phyloP scores from a whole-genome alignment of 2,888 invertebrate species.

The Brachylomia viminalis region DNA sequence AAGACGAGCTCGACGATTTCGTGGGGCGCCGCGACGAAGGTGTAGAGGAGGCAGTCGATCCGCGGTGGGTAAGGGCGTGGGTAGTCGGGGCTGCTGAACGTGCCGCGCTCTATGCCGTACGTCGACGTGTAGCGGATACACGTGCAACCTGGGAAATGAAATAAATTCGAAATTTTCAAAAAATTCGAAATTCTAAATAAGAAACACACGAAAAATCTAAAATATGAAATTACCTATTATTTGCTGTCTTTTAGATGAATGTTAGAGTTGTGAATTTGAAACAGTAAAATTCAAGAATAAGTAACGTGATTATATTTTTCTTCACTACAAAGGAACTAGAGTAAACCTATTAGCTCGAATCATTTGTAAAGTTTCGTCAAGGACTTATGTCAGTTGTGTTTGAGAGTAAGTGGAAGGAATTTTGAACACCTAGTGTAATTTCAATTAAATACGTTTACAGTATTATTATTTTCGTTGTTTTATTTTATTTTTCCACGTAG shows the following conservation, averaged over 20 bases:
- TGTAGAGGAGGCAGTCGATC: slow-evolving; percentile 96
- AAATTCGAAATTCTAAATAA: too few species aligned
- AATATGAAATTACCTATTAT: neutral
- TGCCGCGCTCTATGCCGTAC: slow-evolving; percentile 94
- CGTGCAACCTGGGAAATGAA: slow-evolving; percentile 92
- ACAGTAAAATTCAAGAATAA: too few species aligned
- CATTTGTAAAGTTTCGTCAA: neutral
- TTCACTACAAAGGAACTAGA: neutral
- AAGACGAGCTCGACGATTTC: slow-evolving; percentile 96
- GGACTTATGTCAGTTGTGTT: neutral
- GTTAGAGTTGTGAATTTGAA: neutral
- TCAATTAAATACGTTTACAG: too few species aligned
- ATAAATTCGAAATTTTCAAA: too few species aligned
- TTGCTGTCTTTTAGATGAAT: too few species aligned
- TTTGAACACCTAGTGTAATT: too few species aligned
- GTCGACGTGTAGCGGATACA: slow-evolving; percentile 95
- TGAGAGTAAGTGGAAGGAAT: too few species aligned
- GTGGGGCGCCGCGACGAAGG: slow-evolving; percentile 94
- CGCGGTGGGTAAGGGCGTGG: slow-evolving; percentile 94
- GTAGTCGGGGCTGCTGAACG: slow-evolving; percentile 96
- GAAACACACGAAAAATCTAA: neutral
- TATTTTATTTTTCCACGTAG: too few species aligned
- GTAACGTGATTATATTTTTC: neutral
- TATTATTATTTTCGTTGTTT: too few species aligned
- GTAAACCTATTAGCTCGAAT: neutral